Conservation (phyloP, 2,113 vertebrate species). For the Shinisaurus crocodilurus region DNA sequence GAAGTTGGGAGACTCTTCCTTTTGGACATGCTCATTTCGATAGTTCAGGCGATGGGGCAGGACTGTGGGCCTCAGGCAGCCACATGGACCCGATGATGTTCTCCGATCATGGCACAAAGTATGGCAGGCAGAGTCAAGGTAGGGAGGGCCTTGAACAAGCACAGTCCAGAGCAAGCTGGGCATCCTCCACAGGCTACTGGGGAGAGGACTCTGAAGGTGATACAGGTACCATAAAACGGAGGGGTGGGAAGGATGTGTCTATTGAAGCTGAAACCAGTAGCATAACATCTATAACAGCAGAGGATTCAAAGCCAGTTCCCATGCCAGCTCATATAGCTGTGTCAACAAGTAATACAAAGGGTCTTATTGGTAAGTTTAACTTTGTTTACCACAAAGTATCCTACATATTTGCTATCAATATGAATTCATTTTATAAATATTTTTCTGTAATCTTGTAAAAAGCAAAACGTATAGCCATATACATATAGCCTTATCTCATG, state of each 20-base stretch:
- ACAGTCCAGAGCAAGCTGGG: conserved; percentile 96
- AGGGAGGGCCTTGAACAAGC: conserved; percentile 86
- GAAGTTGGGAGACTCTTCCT: conserved; percentile 93
- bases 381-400: conserved; percentile 2
- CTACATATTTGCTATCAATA: conserved; percentile 18
- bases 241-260: conserved; percentile 94
- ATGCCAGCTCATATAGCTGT: conserved; percentile 84
- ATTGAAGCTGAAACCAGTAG: conserved; percentile 89
- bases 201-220: conserved; percentile 97
- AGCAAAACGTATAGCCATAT: background rate
- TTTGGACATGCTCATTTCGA: conserved; percentile 85
- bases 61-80: conserved; percentile 78
- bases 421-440: background rate
- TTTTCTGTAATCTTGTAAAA: conserved; percentile 25
- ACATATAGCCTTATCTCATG: conserved; percentile 14
- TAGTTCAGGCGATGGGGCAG: conserved; percentile 79
- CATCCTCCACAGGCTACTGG: conserved; percentile 94
- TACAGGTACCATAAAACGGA: conserved; percentile 96
- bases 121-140: conserved; percentile 81
- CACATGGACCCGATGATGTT: conserved; percentile 82
- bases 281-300: conserved; percentile 85
- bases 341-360: conserved; percentile 83
- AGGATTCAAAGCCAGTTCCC: conserved; percentile 88
- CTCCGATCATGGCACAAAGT: conserved; percentile 80
- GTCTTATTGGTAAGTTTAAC: conserved; percentile 84